A percentile compares a stretch with the other conserved stretches of the same genome.
Evolutionary conservation across 2,113 vertebrate genomes (phyloP).

Genomic region (Grus americana): DNA sequence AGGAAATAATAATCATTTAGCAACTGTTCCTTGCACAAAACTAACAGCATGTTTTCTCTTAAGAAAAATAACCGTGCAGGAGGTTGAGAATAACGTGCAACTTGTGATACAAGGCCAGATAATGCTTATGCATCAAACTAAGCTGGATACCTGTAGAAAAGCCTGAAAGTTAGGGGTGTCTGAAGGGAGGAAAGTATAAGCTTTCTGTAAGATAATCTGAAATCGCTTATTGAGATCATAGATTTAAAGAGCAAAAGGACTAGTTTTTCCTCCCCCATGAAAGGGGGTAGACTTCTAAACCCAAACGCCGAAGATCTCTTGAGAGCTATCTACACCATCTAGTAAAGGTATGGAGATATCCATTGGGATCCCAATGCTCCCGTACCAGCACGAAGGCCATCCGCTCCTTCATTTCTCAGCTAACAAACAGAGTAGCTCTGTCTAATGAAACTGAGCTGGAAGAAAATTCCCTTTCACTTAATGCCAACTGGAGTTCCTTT

Average conservation of each 20-base stretch:
- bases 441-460: background rate
- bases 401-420: background rate
- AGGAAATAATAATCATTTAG: constrained; percentile 30
- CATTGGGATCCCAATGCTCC: background rate
- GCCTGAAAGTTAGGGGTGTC: background rate
- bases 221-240: background rate
- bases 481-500: background rate
- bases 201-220: background rate
- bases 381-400: fast-evolving
- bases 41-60: background rate
- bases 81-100: background rate
- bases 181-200: background rate
- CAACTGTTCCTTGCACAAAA: constrained; percentile 5
- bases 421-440: background rate
- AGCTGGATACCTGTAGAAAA: background rate
- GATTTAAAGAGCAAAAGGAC: background rate
- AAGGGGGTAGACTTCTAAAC: background rate
- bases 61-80: background rate
- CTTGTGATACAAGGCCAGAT: background rate
- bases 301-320: background rate
- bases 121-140: background rate
- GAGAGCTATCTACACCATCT: background rate
- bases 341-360: background rate
- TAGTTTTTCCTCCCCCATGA: background rate
- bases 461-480: background rate